These are phyloP conservation scores for Apis cerana DNA, from an alignment of 1,140 invertebrate species.

Conservation along the genomic window DNA sequence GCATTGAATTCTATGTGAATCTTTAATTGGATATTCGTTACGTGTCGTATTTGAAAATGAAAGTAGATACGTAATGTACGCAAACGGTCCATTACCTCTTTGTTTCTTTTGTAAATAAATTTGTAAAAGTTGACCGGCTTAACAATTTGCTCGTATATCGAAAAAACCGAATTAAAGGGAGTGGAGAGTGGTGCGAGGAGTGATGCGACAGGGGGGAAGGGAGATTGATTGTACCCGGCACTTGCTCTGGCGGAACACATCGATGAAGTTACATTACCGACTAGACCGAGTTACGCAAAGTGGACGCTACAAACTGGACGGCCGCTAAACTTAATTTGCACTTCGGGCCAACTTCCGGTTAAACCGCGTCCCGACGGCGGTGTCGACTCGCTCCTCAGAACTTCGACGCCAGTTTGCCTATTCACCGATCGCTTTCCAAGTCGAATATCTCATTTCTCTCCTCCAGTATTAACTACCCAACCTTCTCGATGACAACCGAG, in stretches of 20 bases:
- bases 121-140: no score
- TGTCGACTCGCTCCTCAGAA: conserved; percentile 62
- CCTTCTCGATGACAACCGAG: background rate
- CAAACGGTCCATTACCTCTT: no score
- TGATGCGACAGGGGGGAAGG: conserved; percentile 51
- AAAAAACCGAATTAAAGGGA: no score
- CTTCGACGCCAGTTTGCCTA: conserved; percentile 69
- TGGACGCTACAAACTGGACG: conserved; percentile 77
- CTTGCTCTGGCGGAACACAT: conserved; percentile 79
- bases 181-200: background rate
- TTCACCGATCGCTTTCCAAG: conserved; percentile 72
- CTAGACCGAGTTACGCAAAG: conserved; percentile 80
- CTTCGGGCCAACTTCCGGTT: conserved; percentile 77
- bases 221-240: conserved; percentile 77
- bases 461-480: conserved; percentile 9
- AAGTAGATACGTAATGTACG: no score
- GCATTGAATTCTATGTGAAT: background rate
- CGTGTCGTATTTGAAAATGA: no score
- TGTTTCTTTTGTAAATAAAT: no score
- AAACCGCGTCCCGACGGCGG: conserved; percentile 72
- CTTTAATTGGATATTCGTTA: background rate
- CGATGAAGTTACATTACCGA: conserved; percentile 80
- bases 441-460: conserved; percentile 52
- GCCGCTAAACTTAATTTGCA: conserved; percentile 78
- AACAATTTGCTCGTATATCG: no score